Conservation (phyloP, 2,888 invertebrate genomes). For the Ophion costatus region DNA sequence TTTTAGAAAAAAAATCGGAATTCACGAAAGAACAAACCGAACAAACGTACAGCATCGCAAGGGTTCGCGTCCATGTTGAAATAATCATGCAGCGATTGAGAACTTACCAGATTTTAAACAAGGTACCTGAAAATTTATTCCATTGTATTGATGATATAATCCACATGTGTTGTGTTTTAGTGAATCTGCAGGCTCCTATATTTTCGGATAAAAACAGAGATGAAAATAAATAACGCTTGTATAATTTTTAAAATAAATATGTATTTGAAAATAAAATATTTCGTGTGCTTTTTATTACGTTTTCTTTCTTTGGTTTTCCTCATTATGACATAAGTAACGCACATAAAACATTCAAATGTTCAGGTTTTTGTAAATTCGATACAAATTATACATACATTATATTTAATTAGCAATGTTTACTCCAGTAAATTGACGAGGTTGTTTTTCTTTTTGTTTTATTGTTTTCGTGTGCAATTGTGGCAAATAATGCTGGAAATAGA, state of each 20-base stretch:
- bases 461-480: slow-evolving; percentile 15
- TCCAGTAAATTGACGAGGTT: background rate
- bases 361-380: slow-evolving; percentile 1
- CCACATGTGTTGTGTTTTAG: slow-evolving; percentile 48
- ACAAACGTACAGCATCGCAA: slow-evolving; percentile 40
- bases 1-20: slow-evolving; percentile 46
- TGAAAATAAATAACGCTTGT: slow-evolving; percentile 28
- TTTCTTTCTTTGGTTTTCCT: slow-evolving; percentile 9
- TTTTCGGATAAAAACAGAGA: slow-evolving; percentile 40
- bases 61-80: slow-evolving; percentile 43
- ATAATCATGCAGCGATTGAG: slow-evolving; percentile 45
- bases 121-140: slow-evolving; percentile 51
- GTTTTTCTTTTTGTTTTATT: slow-evolving; percentile 9
- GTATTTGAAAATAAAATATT: slow-evolving; percentile 32
- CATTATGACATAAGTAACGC: slow-evolving; percentile 3
- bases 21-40: slow-evolving; percentile 50
- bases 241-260: slow-evolving; percentile 15
- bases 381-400: background rate
- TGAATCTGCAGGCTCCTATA: slow-evolving; percentile 53
- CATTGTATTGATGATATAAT: slow-evolving; percentile 51
- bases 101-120: slow-evolving; percentile 46
- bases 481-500: slow-evolving; percentile 38
- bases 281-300: slow-evolving; percentile 3
- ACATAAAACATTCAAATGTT: background rate
- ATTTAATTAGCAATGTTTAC: background rate